phyloP scores from a whole-genome alignment of 1,140 invertebrate species.

The Drosophila ohnishii region DNA sequence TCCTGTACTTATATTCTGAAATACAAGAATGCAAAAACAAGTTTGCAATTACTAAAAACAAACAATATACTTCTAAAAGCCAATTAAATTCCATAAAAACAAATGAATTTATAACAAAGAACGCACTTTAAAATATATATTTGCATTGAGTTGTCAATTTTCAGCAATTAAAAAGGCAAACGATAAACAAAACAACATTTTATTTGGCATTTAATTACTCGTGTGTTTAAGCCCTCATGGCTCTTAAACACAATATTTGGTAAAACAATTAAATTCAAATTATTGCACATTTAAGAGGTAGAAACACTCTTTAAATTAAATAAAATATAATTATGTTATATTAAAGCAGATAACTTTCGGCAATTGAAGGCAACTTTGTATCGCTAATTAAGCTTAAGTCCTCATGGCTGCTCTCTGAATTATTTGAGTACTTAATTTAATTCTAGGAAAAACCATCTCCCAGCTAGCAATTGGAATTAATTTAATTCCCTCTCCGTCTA shows the following conservation, averaged over 20 bases:
- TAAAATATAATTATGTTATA: not conserved
- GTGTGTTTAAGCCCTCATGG: constrained; percentile 2
- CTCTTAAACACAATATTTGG: constrained; percentile 3
- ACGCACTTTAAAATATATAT: not conserved
- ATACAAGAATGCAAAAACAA: not conserved
- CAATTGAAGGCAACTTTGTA: not conserved
- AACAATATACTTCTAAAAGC: not conserved
- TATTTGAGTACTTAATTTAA: constrained; percentile 30
- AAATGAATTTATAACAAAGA: constrained; percentile 9
- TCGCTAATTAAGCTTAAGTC: constrained; percentile 13
- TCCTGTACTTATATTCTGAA: not conserved
- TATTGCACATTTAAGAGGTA: not conserved
- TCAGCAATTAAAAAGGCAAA: constrained; percentile 2
- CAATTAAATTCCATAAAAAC: constrained; percentile 2
- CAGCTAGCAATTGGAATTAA: constrained; percentile 23
- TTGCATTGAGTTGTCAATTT: constrained; percentile 17
- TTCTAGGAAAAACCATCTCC: constrained; percentile 14
- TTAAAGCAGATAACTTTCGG: not conserved
- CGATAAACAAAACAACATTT: constrained; percentile 8
- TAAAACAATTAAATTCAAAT: not conserved
- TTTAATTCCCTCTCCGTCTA: constrained; percentile 16
- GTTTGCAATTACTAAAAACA: not conserved
- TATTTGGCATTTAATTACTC: constrained; percentile 10
- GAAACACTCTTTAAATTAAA: not conserved
- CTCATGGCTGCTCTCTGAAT: constrained; percentile 13